Conservation (phyloP, 2,797 vertebrate species). For the Adelosebastes latens region DNA sequence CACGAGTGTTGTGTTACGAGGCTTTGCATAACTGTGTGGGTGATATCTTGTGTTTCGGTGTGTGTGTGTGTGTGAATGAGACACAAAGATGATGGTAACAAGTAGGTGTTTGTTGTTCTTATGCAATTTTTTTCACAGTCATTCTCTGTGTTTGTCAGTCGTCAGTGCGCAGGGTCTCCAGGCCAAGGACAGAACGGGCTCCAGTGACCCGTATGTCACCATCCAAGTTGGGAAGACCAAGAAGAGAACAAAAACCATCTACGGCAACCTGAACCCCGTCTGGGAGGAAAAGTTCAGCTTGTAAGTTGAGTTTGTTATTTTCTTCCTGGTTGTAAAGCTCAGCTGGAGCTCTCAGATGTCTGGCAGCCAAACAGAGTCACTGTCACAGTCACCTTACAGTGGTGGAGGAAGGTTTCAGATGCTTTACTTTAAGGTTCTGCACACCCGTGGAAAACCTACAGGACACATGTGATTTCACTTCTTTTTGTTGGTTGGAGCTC, state of each 20-base stretch:
- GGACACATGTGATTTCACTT: too few species aligned
- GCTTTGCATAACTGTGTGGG: slow-evolving; percentile 66
- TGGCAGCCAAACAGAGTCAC: not conserved
- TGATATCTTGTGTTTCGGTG: slow-evolving; percentile 31
- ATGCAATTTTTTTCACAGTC: slow-evolving; percentile 56
- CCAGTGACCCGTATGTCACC: slow-evolving; percentile 96
- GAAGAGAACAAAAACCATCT: slow-evolving; percentile 98
- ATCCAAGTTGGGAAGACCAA: slow-evolving; percentile 98
- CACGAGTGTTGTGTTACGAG: slow-evolving; percentile 48
- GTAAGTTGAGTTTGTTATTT: slow-evolving; percentile 80
- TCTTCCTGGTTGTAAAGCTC: not conserved
- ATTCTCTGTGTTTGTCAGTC: slow-evolving; percentile 78
- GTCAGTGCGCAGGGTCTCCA: slow-evolving; percentile 96
- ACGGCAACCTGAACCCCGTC: slow-evolving; percentile 95
- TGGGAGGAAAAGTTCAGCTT: slow-evolving; percentile 98
- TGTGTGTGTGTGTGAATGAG: slow-evolving; percentile 20
- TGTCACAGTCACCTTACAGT: not conserved
- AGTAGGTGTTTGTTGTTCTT: slow-evolving; percentile 73
- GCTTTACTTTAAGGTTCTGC: too few species aligned
- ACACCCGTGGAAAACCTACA: too few species aligned
- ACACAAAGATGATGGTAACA: slow-evolving; percentile 8
- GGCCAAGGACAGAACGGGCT: slow-evolving; percentile 97
- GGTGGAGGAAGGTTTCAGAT: not conserved
- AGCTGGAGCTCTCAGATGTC: not conserved
- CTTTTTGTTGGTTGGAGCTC: not conserved